Evolutionary conservation across 2,888 invertebrate species (phyloP), one percentile per base, ranked within the genome.

Genomic region (Ernsta delagoae): DNA sequence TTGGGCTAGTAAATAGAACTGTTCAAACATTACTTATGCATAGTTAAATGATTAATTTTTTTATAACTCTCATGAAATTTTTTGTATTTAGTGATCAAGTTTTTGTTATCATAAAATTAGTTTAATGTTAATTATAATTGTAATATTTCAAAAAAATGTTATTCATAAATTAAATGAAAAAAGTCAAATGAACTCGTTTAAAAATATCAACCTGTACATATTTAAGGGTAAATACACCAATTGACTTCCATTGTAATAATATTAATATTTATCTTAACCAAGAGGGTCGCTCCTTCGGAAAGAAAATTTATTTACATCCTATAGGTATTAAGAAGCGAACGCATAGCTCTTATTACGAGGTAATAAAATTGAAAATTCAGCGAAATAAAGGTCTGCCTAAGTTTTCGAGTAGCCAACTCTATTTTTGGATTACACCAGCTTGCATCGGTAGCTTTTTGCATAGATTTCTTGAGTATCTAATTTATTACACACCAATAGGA

Each of bases 211-310:
- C 53, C 62, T 62, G 62, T 62, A 62, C 6, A 62, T 50, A 48
- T 12, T 50, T 50, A 34, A 61, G 53, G 53, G 50, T 39, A 62
- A 12, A 59, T 5, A 61, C 53, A 50, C 48, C 62, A 62, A 62
- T 62, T 62, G 62, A 62, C 62, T 62, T 53, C 62, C 62, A 62
- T 62, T 62, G 36, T 53, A 62, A 53, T 62, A 62, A 62, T 53
- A 62, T 62, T 53, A 62, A 62, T 62, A 62, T 62, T 62, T 62
- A 62, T 62, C 62, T 24, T 36, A 31, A 50, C 9, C 48, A 4
- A 39, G 24, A 50, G 62, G 50, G 34, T 50, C 34, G n/a, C 43
- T 9, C 12, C 16, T 39, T 53, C 0, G 54, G 1, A 61, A 61
- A 53, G 50, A 36, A 39, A 62, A 62, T 62, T 53, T 62, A 62